Evolutionary conservation across 2,797 vertebrate genomes (phyloP).

Genomic region (Poecilia picta): DNA sequence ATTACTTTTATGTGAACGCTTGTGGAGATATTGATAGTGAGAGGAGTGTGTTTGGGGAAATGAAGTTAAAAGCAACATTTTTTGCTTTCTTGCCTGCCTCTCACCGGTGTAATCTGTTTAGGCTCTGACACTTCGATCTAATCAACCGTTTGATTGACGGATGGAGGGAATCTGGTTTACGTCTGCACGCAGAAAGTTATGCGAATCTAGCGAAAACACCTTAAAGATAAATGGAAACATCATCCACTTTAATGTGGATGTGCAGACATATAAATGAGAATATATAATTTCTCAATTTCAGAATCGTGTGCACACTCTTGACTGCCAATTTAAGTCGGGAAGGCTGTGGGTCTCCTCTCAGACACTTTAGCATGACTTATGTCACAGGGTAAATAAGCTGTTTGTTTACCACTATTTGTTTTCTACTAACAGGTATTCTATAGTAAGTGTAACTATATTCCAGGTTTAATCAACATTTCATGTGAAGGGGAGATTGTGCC

Average conservation of each 20-base stretch:
- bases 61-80: slow-evolving; percentile 59
- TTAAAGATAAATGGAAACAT: slow-evolving; percentile 35
- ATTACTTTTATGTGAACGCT: slow-evolving; percentile 37
- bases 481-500: not conserved
- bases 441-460: not conserved
- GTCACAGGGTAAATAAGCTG: not conserved
- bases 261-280: slow-evolving; percentile 23
- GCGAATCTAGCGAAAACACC: slow-evolving; percentile 20
- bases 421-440: slow-evolving; percentile 23
- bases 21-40: slow-evolving; percentile 54
- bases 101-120: slow-evolving; percentile 58
- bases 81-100: slow-evolving; percentile 49
- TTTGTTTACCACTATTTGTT: slow-evolving; percentile 31
- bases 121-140: slow-evolving; percentile 52
- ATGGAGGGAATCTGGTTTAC: slow-evolving; percentile 24
- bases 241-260: slow-evolving; percentile 29
- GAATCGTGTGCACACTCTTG: slow-evolving; percentile 4
- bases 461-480: not conserved
- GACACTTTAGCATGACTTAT: slow-evolving; percentile 21
- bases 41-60: slow-evolving; percentile 52
- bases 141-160: slow-evolving; percentile 53
- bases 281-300: slow-evolving; percentile 4
- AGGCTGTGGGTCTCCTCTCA: slow-evolving; percentile 28
- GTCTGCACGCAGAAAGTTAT: not conserved
- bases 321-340: slow-evolving; percentile 33